These are phyloP conservation scores for Echinometra lucunter DNA, from an alignment of 53 echinoderm and acorn worm species.

Conservation along the genomic window DNA sequence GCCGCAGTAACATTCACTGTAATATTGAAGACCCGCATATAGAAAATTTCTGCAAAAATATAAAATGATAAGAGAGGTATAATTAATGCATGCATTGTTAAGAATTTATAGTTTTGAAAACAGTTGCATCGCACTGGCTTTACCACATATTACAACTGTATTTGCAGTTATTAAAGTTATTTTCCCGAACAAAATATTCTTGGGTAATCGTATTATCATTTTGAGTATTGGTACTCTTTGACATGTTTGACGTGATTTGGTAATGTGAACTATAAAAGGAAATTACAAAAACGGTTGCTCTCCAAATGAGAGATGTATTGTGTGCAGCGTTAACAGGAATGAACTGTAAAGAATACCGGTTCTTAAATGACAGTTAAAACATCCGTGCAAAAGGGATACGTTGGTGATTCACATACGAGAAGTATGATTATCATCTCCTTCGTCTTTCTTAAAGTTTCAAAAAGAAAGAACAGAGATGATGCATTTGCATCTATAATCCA, in stretches of 20 bases:
- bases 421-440: not conserved
- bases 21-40: slow-evolving; percentile 88
- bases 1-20: slow-evolving; percentile 92
- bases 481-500: not conserved
- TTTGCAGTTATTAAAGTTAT: no score
- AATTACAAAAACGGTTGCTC: no score
- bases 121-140: no score
- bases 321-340: no score
- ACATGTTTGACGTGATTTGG: not conserved
- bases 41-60: slow-evolving; percentile 72
- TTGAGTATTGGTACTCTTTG: not conserved
- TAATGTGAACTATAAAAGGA: not conserved
- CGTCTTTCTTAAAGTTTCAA: not conserved
- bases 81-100: not conserved
- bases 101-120: no score
- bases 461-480: not conserved
- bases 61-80: not conserved
- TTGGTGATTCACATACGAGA: not conserved
- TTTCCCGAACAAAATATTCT: no score
- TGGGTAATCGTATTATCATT: no score
- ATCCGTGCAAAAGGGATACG: not conserved
- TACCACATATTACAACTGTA: no score
- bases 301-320: no score
- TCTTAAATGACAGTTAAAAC: no score
- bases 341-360: no score